Evolutionary conservation across 2,797 vertebrate species (phyloP).

Genomic region (Crypturellus tataupa): DNA sequence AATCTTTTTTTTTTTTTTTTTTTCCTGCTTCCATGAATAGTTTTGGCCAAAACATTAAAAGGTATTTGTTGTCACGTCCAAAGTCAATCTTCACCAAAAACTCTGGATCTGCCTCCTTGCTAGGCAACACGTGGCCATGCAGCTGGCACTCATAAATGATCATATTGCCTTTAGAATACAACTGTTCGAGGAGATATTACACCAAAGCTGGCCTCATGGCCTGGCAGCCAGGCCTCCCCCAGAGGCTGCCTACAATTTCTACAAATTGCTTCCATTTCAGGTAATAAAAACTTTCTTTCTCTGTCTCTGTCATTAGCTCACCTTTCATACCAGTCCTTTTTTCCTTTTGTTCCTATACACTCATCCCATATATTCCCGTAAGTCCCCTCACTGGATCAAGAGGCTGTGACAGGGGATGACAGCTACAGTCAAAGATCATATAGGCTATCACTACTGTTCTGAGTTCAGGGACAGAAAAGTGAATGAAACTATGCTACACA

Average conservation of each 20-base stretch:
- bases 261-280: background rate
- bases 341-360: too few relatives aligned
- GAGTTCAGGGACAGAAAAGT: too few relatives aligned
- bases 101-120: background rate
- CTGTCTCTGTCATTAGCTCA: background rate
- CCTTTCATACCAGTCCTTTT: background rate
- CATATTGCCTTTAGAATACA: background rate
- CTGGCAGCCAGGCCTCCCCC: background rate
- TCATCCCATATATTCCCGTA: too few relatives aligned
- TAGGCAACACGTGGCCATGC: background rate
- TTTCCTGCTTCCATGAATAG: background rate
- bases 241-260: background rate
- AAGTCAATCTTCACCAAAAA: background rate
- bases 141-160: background rate
- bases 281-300: background rate
- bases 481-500: background rate
- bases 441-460: background rate
- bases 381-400: too few relatives aligned
- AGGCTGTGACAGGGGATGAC: background rate
- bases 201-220: background rate
- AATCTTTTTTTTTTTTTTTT: background rate
- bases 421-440: background rate
- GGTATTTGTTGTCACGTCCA: background rate
- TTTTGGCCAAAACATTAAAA: background rate
- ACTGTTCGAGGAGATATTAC: too few relatives aligned